Evolutionary conservation across 2,888 invertebrate species (phyloP).

Genomic region (Apotomis turbidana): DNA sequence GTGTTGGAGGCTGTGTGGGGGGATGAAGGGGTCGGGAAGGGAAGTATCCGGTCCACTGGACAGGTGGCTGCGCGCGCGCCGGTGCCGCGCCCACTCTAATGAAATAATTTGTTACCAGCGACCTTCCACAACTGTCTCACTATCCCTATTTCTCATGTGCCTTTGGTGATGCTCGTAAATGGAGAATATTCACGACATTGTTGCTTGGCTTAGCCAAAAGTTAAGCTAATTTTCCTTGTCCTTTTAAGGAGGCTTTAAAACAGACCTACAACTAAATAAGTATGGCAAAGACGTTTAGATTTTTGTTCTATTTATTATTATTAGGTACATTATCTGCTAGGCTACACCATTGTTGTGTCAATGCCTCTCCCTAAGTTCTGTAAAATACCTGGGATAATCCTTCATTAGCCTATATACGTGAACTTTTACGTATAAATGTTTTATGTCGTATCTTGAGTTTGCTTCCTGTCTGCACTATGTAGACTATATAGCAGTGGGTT

Average conservation of each 20-base stretch:
- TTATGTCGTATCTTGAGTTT: no score
- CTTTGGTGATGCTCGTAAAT: neutral
- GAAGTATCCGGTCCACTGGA: constrained; percentile 76
- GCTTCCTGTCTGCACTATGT: no score
- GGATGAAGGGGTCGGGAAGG: constrained; percentile 54
- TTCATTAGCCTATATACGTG: no score
- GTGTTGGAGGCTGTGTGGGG: constrained; percentile 43
- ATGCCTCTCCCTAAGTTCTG: no score
- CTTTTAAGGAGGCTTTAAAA: neutral
- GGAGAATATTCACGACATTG: constrained; percentile 22
- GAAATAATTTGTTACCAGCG: constrained; percentile 74
- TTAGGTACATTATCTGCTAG: no score
- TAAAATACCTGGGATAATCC: no score
- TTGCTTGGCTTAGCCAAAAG: constrained; percentile 14
- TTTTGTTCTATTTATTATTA: no score
- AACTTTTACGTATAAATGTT: no score
- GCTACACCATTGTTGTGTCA: no score
- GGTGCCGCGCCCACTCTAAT: constrained; percentile 73
- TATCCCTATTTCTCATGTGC: constrained; percentile 50
- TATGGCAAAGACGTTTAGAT: no score
- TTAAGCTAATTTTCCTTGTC: neutral
- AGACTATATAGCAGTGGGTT: no score
- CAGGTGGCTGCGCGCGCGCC: constrained; percentile 71
- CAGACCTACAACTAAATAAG: no score
- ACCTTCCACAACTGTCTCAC: constrained; percentile 77